Base-by-base conservation (phyloP, 2,888 invertebrate genomes). In the Acanthosepion esculentum region DNA sequence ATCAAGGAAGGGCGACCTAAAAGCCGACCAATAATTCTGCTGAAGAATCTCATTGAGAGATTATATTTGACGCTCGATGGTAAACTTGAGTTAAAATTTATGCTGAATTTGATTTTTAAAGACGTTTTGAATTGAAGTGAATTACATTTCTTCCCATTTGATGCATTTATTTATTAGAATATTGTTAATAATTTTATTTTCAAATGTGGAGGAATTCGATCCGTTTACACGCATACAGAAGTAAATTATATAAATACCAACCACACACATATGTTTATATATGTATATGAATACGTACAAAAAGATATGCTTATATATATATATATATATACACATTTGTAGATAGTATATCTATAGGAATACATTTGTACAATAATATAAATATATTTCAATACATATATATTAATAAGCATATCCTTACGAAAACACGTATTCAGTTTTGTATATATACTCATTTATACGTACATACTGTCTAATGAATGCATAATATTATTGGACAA, bases 71-170 rank as follows among this genome's bases (percentile, higher is more conserved):
- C 78, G 78, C 33, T 10, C 78, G 18, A 78, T 78, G 78, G n/a
- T 78, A 78, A 33, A 78, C n/a, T 78, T n/a, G 78, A 78, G 78
- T n/a, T 78, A 33, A n/a, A 78, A 78, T 78, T n/a, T 78, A 33
- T 78, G 78, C 78, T n/a, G 78, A 78, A 78, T 78, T 78, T 33
- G n/a, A 78, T 33, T 78, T 78, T n/a, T 33, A 78, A 78, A 78
- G 78, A 33, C 78, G n/a, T 78, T 78, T 78, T 78, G n/a, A 78
- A 78, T 78, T 78, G 78, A n/a, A 78, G 29, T 78, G 78, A 78
- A n/a, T 78, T n/a, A n/a, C 18, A 78, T 78, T n/a, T 78, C 33
- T n/a, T 5, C 1, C n/a, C n/a, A n/a, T 78, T 15, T n/a, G 10
- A 10, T 78, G n/a, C 78, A 78, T 78, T 78, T 33, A 78, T n/a